Conservation (phyloP, 2,888 invertebrate species). For the Osmoderma eremita region DNA sequence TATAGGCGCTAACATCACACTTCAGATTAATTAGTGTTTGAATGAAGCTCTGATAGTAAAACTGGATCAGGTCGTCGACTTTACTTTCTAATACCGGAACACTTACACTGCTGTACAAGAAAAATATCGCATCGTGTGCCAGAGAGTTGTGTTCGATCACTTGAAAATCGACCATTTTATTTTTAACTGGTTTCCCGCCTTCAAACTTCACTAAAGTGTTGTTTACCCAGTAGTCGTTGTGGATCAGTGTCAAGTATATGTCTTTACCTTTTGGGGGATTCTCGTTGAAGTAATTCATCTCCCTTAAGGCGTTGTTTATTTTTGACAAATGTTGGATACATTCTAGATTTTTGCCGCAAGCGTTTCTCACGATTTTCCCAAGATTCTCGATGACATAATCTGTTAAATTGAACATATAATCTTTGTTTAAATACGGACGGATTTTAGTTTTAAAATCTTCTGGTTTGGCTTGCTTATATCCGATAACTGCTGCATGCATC, state of each 20-base stretch:
- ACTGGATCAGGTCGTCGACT: slow-evolving; percentile 62
- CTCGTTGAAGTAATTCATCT: slow-evolving; percentile 48
- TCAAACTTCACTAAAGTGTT: slow-evolving; percentile 66
- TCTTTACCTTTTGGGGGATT: slow-evolving; percentile 52
- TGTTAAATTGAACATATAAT: slow-evolving; percentile 6
- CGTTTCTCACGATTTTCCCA: slow-evolving; percentile 37
- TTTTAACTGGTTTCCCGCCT: slow-evolving; percentile 43
- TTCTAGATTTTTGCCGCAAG: slow-evolving; percentile 34
- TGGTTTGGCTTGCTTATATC: slow-evolving; percentile 63
- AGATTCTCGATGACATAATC: slow-evolving; percentile 40
- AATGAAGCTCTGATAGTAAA: slow-evolving; percentile 60
- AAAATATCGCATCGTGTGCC: slow-evolving; percentile 66
- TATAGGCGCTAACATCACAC: slow-evolving; percentile 56
- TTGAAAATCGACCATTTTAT: slow-evolving; percentile 70
- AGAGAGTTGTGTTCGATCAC: slow-evolving; percentile 65
- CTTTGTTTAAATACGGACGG: slow-evolving; percentile 55
- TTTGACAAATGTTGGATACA: background rate
- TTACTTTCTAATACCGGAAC: slow-evolving; percentile 59
- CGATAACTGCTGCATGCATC: slow-evolving; percentile 68
- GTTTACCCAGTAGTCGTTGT: slow-evolving; percentile 70
- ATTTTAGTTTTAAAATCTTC: slow-evolving; percentile 58
- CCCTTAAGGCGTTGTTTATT: slow-evolving; percentile 1
- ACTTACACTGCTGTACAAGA: slow-evolving; percentile 65
- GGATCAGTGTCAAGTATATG: slow-evolving; percentile 66
- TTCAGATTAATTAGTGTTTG: slow-evolving; percentile 55